Base-by-base conservation (phyloP, 2,113 vertebrate genomes). In the Salminus brasiliensis region DNA sequence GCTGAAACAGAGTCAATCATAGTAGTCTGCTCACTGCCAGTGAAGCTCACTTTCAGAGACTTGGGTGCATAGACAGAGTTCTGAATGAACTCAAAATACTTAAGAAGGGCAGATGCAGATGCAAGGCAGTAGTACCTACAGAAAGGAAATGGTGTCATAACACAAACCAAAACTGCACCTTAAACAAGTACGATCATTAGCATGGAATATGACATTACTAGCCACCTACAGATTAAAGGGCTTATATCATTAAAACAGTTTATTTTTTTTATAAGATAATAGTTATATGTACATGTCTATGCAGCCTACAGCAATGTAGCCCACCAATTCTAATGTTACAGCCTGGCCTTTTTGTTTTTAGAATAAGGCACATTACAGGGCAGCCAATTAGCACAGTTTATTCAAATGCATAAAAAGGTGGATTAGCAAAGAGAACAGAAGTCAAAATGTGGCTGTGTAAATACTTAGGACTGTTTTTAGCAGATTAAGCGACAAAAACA, bases 1-100 rank as follows among this genome's bases (percentile, higher is more conserved):
- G 96, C 96, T 87, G 98, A 97, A 18, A 95, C 92, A 10, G 96
- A 93, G 87, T 98, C 97, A 80, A 99, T 97, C 97, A 98, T 98
- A 36, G 96, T 95, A 11, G 97, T 99, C 89, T 97, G 94, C 80
- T 98, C 97, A 81, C 98, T 99, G 47, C 97, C 96, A 80, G 94
- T 96, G 86, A 99, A 99, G 90, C 70, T 93, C 85, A 99, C 92
- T 92, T 97, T 97, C 43, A 99, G 93, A 2, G 98, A 98, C 84
- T 96, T 98, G 62, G 96, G 92, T 79, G 96, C 96, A 77, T 97
- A 99, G 72, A 99, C 87, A 12, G 93, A 93, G 81, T 96, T 98
- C 89, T 99, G 96, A 83, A 97, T 94, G 87, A 96, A 99, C 88
- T 99, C 98, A 76, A 96, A 89, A 18, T 99, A 99, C 88, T 99